Conservation (phyloP, 1,140 invertebrate genomes). For the Ptiloglossa arizonensis region DNA sequence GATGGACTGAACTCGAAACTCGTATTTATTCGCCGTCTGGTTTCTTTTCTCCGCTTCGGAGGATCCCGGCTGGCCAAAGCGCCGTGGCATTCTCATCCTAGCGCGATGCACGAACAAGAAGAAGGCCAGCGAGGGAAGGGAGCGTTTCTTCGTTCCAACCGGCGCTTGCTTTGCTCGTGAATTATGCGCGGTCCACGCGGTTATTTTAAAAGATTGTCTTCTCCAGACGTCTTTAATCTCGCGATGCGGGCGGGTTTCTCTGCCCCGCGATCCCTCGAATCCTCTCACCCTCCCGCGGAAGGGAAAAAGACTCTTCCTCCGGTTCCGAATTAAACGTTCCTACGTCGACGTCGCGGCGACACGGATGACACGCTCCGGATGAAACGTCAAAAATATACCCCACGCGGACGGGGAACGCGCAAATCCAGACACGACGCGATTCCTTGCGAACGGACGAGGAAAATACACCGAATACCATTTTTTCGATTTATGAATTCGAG, state of each 20-base stretch:
- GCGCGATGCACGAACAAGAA: constrained; percentile 10
- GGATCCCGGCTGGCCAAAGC: constrained; percentile 30
- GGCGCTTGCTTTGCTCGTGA: constrained; percentile 44
- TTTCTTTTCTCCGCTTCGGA: constrained; percentile 40
- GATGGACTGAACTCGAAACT: constrained; percentile 15
- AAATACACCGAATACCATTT: too few relatives aligned
- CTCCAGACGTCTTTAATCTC: constrained; percentile 64
- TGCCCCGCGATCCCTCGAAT: not conserved
- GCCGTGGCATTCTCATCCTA: constrained; percentile 48
- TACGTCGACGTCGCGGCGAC: constrained; percentile 4
- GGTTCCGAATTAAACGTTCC: constrained; percentile 8
- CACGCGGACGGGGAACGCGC: too few relatives aligned
- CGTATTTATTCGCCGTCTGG: constrained; percentile 19
- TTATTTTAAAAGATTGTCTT: constrained; percentile 67
- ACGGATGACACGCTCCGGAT: too few relatives aligned
- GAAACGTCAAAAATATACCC: too few relatives aligned
- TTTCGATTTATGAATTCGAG: too few relatives aligned
- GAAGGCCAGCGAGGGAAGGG: constrained; percentile 1
- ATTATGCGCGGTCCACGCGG: constrained; percentile 49
- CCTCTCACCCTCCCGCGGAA: not conserved
- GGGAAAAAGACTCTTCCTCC: not conserved
- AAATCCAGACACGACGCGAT: too few relatives aligned
- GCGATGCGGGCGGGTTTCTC: constrained; percentile 38
- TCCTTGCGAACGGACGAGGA: too few relatives aligned
- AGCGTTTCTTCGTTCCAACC: constrained; percentile 22